Evolutionary conservation across 2,113 vertebrate genomes (phyloP).

Genomic region (Puffinus mauretanicus): DNA sequence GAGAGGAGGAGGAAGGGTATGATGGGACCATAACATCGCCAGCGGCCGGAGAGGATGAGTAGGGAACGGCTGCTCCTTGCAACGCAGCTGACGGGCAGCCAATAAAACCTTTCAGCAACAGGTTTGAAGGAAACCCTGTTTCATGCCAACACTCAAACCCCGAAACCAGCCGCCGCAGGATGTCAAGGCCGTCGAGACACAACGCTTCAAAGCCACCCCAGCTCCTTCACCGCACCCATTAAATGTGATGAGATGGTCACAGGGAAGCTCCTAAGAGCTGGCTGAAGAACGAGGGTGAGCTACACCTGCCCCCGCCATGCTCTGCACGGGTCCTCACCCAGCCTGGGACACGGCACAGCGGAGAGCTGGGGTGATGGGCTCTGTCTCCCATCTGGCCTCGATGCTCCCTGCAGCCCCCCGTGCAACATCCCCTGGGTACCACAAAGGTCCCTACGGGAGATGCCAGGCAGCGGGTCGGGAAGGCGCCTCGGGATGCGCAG

Average conservation of each 20-base stretch:
- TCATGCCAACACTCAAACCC: not conserved
- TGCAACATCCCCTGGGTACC: not conserved
- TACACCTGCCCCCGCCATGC: not conserved
- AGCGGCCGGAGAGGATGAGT: not conserved
- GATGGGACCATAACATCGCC: not conserved
- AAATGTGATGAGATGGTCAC: not conserved
- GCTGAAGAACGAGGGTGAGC: not conserved
- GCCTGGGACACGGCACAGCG: not conserved
- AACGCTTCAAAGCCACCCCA: not conserved
- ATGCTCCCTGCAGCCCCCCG: not conserved
- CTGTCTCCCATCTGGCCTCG: not conserved
- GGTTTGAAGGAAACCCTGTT: not conserved
- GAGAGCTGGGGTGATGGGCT: not conserved
- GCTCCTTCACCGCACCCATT: not conserved
- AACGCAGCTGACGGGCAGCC: not conserved
- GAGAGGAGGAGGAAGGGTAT: not conserved
- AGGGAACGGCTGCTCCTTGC: not conserved
- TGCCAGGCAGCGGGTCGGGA: not conserved
- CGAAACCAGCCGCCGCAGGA: rapidly evolving
- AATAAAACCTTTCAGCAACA: not conserved
- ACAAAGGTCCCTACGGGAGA: not conserved
- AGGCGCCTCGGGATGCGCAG: not conserved
- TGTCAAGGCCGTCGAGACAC: not conserved
- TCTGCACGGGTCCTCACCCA: not conserved
- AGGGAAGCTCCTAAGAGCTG: not conserved